Percentiles rank a stretch among this genome's conserved stretches.
These are phyloP conservation scores for Hyperoplus immaculatus DNA, from an alignment of 2,797 vertebrate species.

Conservation along the genomic window DNA sequence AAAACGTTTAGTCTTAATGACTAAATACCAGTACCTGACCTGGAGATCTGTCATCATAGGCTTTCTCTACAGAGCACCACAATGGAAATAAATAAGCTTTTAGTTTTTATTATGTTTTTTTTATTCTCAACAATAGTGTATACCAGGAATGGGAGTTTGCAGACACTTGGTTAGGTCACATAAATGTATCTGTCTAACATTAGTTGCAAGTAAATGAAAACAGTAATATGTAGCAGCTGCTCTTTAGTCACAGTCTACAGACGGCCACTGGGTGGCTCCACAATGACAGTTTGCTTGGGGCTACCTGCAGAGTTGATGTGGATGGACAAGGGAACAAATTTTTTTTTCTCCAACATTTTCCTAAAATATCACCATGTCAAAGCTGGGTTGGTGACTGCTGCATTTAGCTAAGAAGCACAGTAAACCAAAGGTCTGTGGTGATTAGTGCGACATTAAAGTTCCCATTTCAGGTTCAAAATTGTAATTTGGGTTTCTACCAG, in stretches of 20 bases:
- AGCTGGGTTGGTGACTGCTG: constrained; percentile 12
- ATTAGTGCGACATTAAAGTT: background rate
- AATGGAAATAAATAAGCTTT: background rate
- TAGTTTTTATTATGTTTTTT: background rate
- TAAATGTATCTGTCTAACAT: background rate
- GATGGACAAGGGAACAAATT: constrained; percentile 17
- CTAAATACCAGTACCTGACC: background rate
- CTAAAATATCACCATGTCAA: constrained; percentile 27
- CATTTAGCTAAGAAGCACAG: constrained; percentile 1
- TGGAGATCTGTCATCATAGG: background rate
- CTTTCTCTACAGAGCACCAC: background rate
- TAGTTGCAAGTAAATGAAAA: background rate
- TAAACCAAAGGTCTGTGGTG: background rate
- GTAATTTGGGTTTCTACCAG: too few relatives aligned
- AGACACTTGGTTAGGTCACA: background rate
- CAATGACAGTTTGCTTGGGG: background rate
- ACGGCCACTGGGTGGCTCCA: constrained; percentile 48
- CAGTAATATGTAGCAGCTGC: constrained; percentile 3
- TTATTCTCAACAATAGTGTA: background rate
- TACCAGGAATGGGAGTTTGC: background rate
- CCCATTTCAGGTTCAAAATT: too few relatives aligned
- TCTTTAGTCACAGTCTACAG: background rate
- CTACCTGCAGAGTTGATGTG: background rate
- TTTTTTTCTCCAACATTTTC: constrained; percentile 25
- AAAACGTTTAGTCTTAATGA: too few relatives aligned